Conservation (phyloP, 2,113 vertebrate species). For the Lagopus leucura region DNA sequence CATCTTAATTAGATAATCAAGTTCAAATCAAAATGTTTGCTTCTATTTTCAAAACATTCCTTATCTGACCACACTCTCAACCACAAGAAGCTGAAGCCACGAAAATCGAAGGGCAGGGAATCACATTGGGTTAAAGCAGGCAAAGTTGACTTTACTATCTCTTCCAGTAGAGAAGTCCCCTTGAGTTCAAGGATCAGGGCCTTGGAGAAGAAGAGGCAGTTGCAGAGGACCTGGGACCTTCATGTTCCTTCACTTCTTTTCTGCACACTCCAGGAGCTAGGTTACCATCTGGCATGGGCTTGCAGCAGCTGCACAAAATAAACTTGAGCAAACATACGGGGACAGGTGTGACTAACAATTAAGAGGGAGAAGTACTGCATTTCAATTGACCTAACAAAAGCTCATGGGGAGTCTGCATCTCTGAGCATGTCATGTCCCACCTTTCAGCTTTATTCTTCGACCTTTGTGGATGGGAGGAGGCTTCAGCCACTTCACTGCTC, state of each 20-base stretch:
- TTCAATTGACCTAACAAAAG: not conserved
- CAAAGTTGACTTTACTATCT: conserved; percentile 7
- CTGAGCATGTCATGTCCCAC: not conserved
- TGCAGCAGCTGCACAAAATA: conserved; percentile 27
- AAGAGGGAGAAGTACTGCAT: not conserved
- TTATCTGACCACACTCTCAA: conserved; percentile 6
- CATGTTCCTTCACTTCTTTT: not conserved
- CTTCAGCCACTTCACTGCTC: not conserved
- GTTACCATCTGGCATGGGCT: conserved; percentile 26
- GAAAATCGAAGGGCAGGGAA: not conserved
- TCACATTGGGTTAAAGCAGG: not conserved
- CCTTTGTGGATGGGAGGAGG: not conserved
- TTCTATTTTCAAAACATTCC: not conserved
- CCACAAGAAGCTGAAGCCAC: not conserved
- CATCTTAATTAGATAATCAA: conserved; percentile 22
- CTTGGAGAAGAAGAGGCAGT: not conserved
- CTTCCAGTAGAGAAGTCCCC: not conserved
- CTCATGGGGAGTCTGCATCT: fast-evolving
- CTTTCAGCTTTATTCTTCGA: not conserved
- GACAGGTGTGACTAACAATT: not conserved
- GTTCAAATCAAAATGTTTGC: conserved; percentile 4
- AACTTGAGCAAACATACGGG: not conserved
- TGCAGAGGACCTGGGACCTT: not conserved
- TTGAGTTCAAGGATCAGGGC: not conserved
- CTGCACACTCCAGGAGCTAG: not conserved